Base-by-base conservation (phyloP, 1,140 invertebrate species). In the Sycophaga agraensis region DNA sequence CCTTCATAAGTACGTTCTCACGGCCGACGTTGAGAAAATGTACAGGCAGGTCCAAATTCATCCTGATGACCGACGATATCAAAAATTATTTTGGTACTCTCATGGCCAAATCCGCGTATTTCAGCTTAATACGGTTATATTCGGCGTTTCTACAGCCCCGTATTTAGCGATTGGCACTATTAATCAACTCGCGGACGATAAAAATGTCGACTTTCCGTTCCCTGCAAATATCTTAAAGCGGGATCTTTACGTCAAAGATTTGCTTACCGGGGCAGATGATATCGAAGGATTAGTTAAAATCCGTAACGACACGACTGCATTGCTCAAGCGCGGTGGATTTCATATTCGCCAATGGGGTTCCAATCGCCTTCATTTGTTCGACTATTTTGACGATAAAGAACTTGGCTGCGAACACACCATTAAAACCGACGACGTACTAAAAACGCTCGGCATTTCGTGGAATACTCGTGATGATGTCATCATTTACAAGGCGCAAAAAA, bases 21-120 rank as follows among this genome's bases (percentile, higher is more conserved):
- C 19, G 14, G 48, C 61, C 1, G 61, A 63, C 31, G 58, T 63
- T 16, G 48, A 51, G 7, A 63, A 59, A 59, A 49, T 64, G 62
- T 59, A 48, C 21, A 17, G 40, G 22, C 54, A 57, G 28, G 31
- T 63, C 51, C 21, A 51, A 5, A 28, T 57, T 16, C 53, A 17
- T 6, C 9, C 24, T 1, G 54, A 40, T 9, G 62, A 64, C 17
- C 26, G 35, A 11, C 22, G 6, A 43, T 57, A 12, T 37, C 19
- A 57, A 7, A n/a, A 12, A 12, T 35, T 57, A 8, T 45, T 57
- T 19, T 57, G 39, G 55, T 7, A 9, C 0, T 5, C 14, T 9
- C 16, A 59, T 6, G 4, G 17, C 2, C 2, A 51, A 26, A 34
- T 51, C 2, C 14, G 14, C 1, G 39, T 16, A 24, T 59, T 31